Conservation (phyloP, 2,888 invertebrate species). For the Nemurella pictetii region DNA sequence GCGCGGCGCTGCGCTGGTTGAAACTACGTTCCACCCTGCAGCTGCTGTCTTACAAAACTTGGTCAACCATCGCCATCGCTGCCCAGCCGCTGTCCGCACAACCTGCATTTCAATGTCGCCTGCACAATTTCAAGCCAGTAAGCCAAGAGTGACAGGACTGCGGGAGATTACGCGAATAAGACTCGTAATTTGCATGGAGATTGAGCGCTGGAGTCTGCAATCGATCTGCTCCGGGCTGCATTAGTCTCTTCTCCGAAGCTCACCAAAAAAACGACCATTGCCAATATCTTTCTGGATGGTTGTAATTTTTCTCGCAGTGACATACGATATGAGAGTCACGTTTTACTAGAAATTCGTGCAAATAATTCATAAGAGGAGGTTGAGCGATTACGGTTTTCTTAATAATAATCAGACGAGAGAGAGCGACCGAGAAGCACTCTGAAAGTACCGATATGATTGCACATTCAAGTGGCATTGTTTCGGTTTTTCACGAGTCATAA, state of each 20-base stretch:
- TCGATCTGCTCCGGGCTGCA: neutral
- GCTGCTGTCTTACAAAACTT: neutral
- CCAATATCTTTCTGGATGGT: neutral
- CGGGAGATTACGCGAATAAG: constrained; percentile 16
- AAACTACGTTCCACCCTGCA: neutral
- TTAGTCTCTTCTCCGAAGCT: neutral
- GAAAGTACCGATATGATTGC: no score
- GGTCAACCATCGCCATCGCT: neutral
- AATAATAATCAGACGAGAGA: neutral
- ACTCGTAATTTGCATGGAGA: constrained; percentile 24
- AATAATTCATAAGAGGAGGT: neutral
- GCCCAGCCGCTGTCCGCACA: neutral
- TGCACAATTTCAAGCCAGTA: neutral
- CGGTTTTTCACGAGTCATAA: neutral
- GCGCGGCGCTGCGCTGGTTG: no score
- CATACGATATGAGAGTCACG: neutral
- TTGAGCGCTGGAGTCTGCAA: neutral
- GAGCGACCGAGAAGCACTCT: no score
- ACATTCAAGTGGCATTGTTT: neutral
- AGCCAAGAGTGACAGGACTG: neutral
- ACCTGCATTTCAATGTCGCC: neutral
- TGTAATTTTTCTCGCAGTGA: neutral
- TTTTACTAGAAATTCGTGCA: neutral
- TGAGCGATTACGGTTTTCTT: neutral
- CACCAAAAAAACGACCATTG: neutral